These are phyloP conservation scores for Sinosuthora webbiana DNA, from an alignment of 2,113 vertebrate genomes.

Conservation along the genomic window DNA sequence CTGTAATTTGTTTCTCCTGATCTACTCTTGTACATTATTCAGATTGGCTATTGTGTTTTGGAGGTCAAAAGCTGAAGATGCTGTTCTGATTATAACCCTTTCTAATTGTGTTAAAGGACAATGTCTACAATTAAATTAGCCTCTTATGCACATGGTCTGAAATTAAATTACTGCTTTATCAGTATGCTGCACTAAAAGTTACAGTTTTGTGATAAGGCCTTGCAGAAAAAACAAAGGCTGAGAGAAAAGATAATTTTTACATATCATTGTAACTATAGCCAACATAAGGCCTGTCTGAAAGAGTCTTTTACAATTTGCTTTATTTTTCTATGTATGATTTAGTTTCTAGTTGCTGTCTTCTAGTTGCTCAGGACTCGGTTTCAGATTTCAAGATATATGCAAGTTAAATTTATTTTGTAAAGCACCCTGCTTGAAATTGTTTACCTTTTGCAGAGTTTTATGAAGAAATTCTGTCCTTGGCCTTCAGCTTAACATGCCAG, in stretches of 20 bases:
- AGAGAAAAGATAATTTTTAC: not conserved
- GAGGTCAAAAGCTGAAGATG: not conserved
- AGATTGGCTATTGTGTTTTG: not conserved
- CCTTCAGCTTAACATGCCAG: slow-evolving; percentile 93
- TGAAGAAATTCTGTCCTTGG: slow-evolving; percentile 95
- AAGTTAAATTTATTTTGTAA: not conserved
- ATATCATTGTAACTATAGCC: not conserved
- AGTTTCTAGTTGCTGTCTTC: not conserved
- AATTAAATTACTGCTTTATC: not conserved
- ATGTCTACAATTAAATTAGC: not conserved
- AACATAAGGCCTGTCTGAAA: not conserved
- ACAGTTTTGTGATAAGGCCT: not conserved
- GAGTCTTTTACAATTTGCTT: not conserved
- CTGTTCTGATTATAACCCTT: not conserved
- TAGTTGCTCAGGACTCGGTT: not conserved
- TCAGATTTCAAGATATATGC: not conserved
- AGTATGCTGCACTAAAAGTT: not conserved
- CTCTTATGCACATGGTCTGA: not conserved
- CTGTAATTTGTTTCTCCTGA: not conserved
- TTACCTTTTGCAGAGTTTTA: slow-evolving; percentile 88
- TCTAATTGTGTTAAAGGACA: not conserved
- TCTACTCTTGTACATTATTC: not conserved
- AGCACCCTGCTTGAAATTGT: not conserved
- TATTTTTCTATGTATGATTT: not conserved
- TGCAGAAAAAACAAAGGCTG: not conserved